Evolutionary conservation across 2,113 vertebrate genomes (phyloP), one percentile per base, ranked within the genome.

Genomic region (Cyprinodon tularosa): DNA sequence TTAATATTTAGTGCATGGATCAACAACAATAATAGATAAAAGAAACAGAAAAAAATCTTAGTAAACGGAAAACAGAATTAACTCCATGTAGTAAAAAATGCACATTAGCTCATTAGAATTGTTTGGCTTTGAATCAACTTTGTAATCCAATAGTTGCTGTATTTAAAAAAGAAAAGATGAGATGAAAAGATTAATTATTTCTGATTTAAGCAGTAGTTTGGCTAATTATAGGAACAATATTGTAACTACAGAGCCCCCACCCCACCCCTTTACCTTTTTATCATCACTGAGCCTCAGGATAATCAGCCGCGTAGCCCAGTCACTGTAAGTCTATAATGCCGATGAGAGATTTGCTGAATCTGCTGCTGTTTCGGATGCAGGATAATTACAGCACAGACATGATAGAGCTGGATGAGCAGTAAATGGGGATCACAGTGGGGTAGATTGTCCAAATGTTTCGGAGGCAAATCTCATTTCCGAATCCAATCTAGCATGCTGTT

Each of bases 341-440:
- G 86, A 92, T 93, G 84, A 93, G 91, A 93, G 93, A 94, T 81
- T 3, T 83, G 59, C 87, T 94, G 93, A 96, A 95, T 95, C 94
- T 96, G 95, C 91, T 93, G 92, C 91, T 90, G 90, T 96, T 94
- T 93, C 81, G 72, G 91, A 91, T 89, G 92, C 92, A 83, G 78
- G 90, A 92, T 96, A 94, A 95, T 95, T 95, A 94, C 89, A 92
- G 93, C 89, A 65, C 84, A 89, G 93, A 92, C 90, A 92, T 87
- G 83, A 86, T 75, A 71, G 90, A 93, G 94, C 89, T 85, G 90
- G 92, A 93, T 94, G 86, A 88, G 84, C 81, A 45, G 80, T 69
- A 92, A 92, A 91, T 47, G 68, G 88, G 93, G 93, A 95, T 96
- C 94, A 95, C 89, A 76, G 74, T 69, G 80, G 68, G 72, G 53